These are phyloP conservation scores for Gymnorhina tibicen DNA, from an alignment of 2,113 vertebrate species.

Conservation along the genomic window DNA sequence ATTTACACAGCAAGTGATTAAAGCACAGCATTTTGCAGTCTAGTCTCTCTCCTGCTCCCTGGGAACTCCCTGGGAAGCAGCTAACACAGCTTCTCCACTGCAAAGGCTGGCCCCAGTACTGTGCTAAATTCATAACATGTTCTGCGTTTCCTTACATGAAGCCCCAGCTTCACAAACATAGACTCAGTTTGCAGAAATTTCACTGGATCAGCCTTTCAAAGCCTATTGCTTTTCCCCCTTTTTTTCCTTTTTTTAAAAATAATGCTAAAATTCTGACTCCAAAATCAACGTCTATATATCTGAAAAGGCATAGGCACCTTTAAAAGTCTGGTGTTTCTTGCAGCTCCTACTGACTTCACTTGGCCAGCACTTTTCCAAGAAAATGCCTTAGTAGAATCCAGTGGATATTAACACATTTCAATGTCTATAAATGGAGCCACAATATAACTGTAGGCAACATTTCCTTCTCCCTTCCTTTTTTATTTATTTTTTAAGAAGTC, in stretches of 20 bases:
- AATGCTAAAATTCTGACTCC: not conserved
- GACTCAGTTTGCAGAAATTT: not conserved
- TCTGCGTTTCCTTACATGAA: rapidly evolving
- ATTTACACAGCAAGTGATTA: not conserved
- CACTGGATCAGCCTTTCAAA: not conserved
- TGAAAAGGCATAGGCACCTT: not conserved
- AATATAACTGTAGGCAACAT: not conserved
- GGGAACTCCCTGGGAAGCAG: not conserved
- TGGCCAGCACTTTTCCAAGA: not conserved
- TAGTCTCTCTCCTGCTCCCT: not conserved
- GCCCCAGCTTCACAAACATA: not conserved
- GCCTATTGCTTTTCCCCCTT: not conserved
- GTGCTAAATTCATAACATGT: not conserved
- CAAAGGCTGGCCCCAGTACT: not conserved
- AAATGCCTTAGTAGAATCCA: not conserved
- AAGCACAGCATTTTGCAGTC: not conserved
- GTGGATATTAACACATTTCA: not conserved
- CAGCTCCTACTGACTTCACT: not conserved
- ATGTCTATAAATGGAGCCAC: not conserved
- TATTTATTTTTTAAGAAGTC: not conserved
- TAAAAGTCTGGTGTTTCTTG: not conserved
- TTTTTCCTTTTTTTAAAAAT: rapidly evolving
- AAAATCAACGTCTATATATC: not conserved
- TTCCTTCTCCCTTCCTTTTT: not conserved
- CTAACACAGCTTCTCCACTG: not conserved